These are phyloP conservation scores for Tiliacea aurago DNA, from an alignment of 2,888 invertebrate species.

Conservation along the genomic window DNA sequence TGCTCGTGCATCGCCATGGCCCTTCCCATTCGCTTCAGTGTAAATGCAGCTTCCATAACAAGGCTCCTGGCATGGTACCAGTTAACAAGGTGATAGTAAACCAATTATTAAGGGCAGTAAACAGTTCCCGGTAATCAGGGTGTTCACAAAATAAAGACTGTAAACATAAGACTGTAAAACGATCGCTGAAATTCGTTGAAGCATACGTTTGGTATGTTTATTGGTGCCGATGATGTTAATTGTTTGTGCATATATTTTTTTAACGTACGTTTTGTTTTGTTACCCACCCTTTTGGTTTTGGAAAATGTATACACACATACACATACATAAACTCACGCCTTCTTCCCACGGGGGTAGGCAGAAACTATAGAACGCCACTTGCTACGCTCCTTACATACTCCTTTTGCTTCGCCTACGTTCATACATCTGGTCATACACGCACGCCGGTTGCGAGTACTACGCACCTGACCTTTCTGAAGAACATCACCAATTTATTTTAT, in stretches of 20 bases:
- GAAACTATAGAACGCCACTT: too few relatives aligned
- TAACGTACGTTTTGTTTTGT: background rate
- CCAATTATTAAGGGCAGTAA: conserved; percentile 78
- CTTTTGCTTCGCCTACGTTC: too few relatives aligned
- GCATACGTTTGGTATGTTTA: conserved; percentile 17
- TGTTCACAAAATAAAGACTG: conserved; percentile 58
- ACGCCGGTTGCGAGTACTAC: too few relatives aligned
- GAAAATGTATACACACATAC: too few relatives aligned
- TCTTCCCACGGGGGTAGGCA: too few relatives aligned
- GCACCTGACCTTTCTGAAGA: too few relatives aligned
- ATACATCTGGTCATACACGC: too few relatives aligned
- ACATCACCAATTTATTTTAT: too few relatives aligned
- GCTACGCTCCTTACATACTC: too few relatives aligned
- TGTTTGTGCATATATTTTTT: background rate
- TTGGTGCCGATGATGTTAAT: conserved; percentile 21
- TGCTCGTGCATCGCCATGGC: too few relatives aligned
- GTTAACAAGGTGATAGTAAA: conserved; percentile 78
- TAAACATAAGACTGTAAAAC: conserved; percentile 32
- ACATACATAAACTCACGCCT: too few relatives aligned
- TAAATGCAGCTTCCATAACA: conserved; percentile 68
- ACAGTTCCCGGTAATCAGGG: conserved; percentile 65
- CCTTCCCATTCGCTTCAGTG: conserved; percentile 64
- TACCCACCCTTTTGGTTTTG: too few relatives aligned
- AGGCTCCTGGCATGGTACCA: conserved; percentile 67
- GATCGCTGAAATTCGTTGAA: conserved; percentile 52